Conservation (phyloP, 1,140 invertebrate species). For the Apis laboriosa region DNA sequence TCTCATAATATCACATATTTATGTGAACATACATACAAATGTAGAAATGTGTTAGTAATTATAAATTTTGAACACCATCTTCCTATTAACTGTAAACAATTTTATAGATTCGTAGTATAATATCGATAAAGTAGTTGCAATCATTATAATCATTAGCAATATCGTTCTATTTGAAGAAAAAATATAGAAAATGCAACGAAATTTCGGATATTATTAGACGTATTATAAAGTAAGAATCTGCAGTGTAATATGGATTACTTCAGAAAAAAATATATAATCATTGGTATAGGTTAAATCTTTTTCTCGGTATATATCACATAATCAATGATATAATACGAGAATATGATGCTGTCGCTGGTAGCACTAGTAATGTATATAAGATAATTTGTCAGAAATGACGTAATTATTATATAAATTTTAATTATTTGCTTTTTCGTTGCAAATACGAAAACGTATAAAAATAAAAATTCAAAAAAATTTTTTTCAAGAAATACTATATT, state of each 20-base stretch:
- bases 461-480: neutral
- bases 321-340: neutral
- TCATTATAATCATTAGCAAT: constrained; percentile 14
- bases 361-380: neutral
- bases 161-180: neutral
- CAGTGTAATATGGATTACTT: constrained; percentile 27
- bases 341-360: constrained; percentile 24
- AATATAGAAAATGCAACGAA: constrained; percentile 37
- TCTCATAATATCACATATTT: neutral
- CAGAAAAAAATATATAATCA: constrained; percentile 4
- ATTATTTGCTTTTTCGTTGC: neutral
- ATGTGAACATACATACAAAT: neutral
- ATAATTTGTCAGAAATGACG: neutral
- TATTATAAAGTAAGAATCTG: constrained; percentile 35
- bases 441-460: neutral
- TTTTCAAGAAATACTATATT: neutral
- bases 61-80: neutral
- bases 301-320: neutral
- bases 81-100: neutral
- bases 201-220: constrained; percentile 36
- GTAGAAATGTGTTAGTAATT: neutral
- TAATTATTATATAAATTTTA: neutral
- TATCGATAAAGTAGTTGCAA: constrained; percentile 18
- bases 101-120: neutral
- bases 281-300: neutral